A percentile compares a stretch with the other conserved stretches of the same genome.
Evolutionary conservation across 2,113 vertebrate species (phyloP).

Genomic region (Microcebus lehilahytsara): DNA sequence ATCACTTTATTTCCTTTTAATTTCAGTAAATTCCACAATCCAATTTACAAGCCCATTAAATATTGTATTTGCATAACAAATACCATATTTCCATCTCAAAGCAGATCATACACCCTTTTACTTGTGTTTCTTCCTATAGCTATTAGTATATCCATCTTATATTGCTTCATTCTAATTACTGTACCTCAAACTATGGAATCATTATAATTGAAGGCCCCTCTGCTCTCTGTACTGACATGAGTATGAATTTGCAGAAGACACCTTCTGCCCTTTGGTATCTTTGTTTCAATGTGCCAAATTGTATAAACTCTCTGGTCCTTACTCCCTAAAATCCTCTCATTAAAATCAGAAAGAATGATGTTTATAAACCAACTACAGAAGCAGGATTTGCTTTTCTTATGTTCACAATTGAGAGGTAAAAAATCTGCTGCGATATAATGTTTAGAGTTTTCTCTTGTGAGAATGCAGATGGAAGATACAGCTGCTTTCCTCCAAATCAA

Average conservation of each 20-base stretch:
- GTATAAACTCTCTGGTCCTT: background rate
- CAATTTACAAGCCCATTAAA: background rate
- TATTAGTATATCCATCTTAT: background rate
- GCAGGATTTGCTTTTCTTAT: constrained; percentile 40
- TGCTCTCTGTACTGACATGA: background rate
- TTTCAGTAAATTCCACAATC: background rate
- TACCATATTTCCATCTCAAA: background rate
- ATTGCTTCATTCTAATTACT: background rate
- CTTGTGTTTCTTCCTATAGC: background rate
- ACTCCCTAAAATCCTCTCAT: constrained; percentile 31
- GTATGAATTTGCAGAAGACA: background rate
- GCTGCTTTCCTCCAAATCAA: constrained; percentile 44
- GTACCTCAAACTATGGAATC: background rate
- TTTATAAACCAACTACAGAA: constrained; percentile 34
- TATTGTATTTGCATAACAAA: constrained; percentile 7
- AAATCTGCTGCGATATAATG: background rate
- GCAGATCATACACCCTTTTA: background rate
- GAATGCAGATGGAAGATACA: constrained; percentile 56
- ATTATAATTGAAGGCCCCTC: background rate
- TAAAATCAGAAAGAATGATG: constrained; percentile 51
- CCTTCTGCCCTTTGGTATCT: background rate
- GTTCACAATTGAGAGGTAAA: constrained; percentile 53
- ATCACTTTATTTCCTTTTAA: background rate
- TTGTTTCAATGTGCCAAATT: background rate
- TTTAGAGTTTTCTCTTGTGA: constrained; percentile 53